Base-by-base conservation (phyloP, 2,797 vertebrate genomes). In the Gallinago solitaria region DNA sequence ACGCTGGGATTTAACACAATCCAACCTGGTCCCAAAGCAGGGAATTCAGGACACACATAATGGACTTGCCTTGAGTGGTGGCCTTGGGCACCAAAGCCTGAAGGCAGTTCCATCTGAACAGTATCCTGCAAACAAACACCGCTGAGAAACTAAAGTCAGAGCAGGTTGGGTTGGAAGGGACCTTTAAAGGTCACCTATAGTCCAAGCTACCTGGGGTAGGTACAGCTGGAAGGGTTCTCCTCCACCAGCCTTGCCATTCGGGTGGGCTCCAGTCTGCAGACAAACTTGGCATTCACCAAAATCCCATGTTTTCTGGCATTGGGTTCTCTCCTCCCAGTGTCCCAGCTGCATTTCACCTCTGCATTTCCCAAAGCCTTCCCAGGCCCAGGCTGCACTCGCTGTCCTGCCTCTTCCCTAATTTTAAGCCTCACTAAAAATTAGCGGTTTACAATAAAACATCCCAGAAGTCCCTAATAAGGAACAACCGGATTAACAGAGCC, bases 371-470 rank as follows among this genome's bases (percentile, higher is more conserved):
- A 61, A 61, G 6, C 54, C 47, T 47, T 4, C 60, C 33, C 8
- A 7, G 47, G 28, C 32, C 16, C 2, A 0, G 1, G 24, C 2
- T 12, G 2, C 16, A 4, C 18, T 43, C 7, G 1, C n/a, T 19
- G 21, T 19, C 20, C 64, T 41, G 32, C 37, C 28, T 61, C 33
- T 35, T 48, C 50, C 87, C 6, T 11, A 47, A 23, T 30, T 53
- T 53, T 54, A 57, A 79, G 6, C 21, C 11, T 53, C 13, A 1
- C 28, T 16, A 10, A 7, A 60, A 86, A 25, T 3, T 2, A 67
- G 32, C 37, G 5, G 3, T 30, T 30, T 25, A 24, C 12, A 16
- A 11, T 4, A 17, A 13, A 69, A 39, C 10, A 33, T 43, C 76
- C 47, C 82, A 25, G 21, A 37, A 68, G 5, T 19, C 14, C 45